A percentile compares a stretch with the other conserved stretches of the same genome.
Conservation (phyloP, 2,797 vertebrate genomes). For the Lutjanus argentimaculatus region DNA sequence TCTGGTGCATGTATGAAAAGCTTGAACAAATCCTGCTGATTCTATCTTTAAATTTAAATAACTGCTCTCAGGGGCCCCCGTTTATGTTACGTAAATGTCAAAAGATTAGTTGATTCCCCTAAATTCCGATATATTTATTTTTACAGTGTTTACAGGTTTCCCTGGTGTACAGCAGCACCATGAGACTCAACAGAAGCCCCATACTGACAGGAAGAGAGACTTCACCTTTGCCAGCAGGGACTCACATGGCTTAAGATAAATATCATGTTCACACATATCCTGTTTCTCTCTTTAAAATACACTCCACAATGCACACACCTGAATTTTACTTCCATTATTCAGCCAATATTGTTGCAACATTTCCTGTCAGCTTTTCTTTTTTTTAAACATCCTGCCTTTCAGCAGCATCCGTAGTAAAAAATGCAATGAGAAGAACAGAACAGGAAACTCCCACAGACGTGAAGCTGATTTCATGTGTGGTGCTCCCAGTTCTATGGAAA, state of each 20-base stretch:
- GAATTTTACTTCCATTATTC: constrained; percentile 13
- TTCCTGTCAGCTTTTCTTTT: constrained; percentile 22
- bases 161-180: constrained; percentile 24
- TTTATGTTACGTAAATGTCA: too few relatives aligned
- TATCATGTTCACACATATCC: constrained; percentile 37
- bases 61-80: too few relatives aligned
- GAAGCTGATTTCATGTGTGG: constrained; percentile 27
- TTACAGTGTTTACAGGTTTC: constrained; percentile 1
- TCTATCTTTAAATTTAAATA: too few relatives aligned
- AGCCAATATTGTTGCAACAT: constrained; percentile 19
- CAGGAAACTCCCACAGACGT: constrained; percentile 58
- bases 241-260: constrained; percentile 36
- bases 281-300: constrained; percentile 14
- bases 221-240: constrained; percentile 28
- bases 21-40: too few relatives aligned
- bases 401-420: constrained; percentile 20
- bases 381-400: constrained; percentile 44
- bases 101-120: too few relatives aligned
- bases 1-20: too few relatives aligned
- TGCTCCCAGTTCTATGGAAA: constrained; percentile 44
- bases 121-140: too few relatives aligned
- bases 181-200: constrained; percentile 20
- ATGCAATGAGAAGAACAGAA: constrained; percentile 36
- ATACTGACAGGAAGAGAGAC: constrained; percentile 24
- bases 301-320: constrained; percentile 21